Percentiles rank a stretch among this genome's conserved stretches.
Evolutionary conservation across 1,140 invertebrate species (phyloP).

Genomic region (Vanessa tameamea): DNA sequence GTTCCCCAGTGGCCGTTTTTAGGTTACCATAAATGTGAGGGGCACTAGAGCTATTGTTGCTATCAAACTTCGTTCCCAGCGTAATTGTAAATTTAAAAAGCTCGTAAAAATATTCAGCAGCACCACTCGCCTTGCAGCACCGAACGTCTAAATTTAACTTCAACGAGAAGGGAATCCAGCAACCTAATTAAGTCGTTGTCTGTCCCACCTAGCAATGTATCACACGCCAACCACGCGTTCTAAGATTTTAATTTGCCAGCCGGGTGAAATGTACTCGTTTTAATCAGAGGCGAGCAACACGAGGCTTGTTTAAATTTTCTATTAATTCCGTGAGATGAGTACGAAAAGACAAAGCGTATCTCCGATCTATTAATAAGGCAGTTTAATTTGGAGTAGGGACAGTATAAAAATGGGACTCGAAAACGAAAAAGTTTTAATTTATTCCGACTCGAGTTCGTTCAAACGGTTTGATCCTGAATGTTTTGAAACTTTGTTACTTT

Average conservation of each 20-base stretch:
- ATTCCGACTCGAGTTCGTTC: conserved; percentile 17
- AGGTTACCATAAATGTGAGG: conserved; percentile 11
- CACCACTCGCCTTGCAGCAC: conserved; percentile 2
- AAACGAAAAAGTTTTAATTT: conserved; percentile 30
- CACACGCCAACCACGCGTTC: conserved; percentile 49
- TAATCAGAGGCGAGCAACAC: conserved; percentile 64
- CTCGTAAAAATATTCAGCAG: conserved; percentile 25
- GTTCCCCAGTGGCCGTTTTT: conserved; percentile 3
- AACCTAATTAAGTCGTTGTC: conserved; percentile 47
- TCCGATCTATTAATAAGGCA: conserved; percentile 76
- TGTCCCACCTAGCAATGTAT: conserved; percentile 45
- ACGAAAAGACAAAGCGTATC: conserved; percentile 70
- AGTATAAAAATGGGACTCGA: conserved; percentile 47
- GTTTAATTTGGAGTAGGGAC: conserved; percentile 67
- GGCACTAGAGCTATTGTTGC: neutral
- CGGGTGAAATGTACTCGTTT: conserved; percentile 65
- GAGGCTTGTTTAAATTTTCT: conserved; percentile 74
- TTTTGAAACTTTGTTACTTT: conserved; percentile 3
- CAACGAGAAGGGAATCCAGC: conserved; percentile 19
- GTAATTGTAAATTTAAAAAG: conserved; percentile 21
- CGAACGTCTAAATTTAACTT: conserved; percentile 28
- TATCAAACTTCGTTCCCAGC: conserved; percentile 4
- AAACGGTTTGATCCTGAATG: conserved; percentile 21
- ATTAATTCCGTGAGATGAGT: conserved; percentile 65
- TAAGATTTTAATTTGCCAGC: conserved; percentile 71